These are phyloP conservation scores for Nibea coibor DNA, from an alignment of 2,113 vertebrate species.

Conservation along the genomic window DNA sequence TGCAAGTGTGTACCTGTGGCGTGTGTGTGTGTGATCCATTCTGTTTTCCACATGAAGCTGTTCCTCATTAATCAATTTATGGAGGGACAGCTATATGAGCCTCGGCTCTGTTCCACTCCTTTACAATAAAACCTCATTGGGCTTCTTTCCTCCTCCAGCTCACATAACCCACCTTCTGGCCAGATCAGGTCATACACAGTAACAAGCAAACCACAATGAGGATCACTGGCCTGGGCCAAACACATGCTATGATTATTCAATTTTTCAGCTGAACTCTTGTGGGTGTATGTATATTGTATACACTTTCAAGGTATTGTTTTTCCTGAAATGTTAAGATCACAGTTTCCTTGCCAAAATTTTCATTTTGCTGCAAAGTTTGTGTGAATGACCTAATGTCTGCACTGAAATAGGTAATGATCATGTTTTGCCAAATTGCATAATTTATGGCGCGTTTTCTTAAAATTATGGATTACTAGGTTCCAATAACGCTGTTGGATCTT, in stretches of 20 bases:
- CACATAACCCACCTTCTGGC: conserved; percentile 71
- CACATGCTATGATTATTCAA: conserved; percentile 42
- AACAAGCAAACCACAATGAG: conserved; percentile 50
- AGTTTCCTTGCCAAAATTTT: conserved; percentile 18
- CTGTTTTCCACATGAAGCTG: conserved; percentile 72
- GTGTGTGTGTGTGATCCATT: conserved; percentile 31
- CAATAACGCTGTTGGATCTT: neutral
- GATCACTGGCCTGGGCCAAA: conserved; percentile 14
- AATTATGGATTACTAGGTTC: neutral
- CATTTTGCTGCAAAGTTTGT: conserved; percentile 33
- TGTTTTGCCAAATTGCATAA: conserved; percentile 5
- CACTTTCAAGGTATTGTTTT: conserved; percentile 15
- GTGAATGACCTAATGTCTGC: conserved; percentile 31
- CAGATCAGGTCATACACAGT: conserved; percentile 53
- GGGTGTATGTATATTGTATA: neutral
- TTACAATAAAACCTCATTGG: conserved; percentile 46
- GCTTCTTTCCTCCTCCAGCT: conserved; percentile 55
- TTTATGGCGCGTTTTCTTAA: conserved; percentile 9
- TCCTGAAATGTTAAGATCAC: conserved; percentile 1
- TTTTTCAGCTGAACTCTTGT: conserved; percentile 27
- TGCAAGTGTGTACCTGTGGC: conserved; percentile 24
- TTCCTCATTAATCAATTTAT: conserved; percentile 77
- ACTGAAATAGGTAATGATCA: conserved; percentile 14
- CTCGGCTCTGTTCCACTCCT: conserved; percentile 30
- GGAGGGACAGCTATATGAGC: conserved; percentile 51